Conservation (phyloP, 2,113 vertebrate genomes). For the Galemys pyrenaicus region DNA sequence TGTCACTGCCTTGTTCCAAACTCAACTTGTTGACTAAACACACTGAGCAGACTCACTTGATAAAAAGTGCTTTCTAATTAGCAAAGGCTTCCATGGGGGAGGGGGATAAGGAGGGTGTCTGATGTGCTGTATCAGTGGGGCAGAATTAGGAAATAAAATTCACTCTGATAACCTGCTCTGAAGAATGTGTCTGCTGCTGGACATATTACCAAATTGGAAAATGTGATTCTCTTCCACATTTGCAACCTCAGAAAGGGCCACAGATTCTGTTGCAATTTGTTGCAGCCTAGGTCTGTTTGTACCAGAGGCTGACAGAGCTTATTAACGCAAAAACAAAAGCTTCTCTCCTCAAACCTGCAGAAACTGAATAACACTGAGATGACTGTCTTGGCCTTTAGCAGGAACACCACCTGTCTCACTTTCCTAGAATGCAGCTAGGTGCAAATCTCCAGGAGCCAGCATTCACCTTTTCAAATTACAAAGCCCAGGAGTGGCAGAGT, state of each 20-base stretch:
- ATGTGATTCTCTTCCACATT: neutral
- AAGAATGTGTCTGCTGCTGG: neutral
- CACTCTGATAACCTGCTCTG: conserved; percentile 37
- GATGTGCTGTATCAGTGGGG: neutral
- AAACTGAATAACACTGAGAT: conserved; percentile 53
- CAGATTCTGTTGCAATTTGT: conserved; percentile 6
- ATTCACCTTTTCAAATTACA: conserved; percentile 66
- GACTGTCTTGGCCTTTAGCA: neutral
- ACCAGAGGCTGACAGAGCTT: conserved; percentile 37
- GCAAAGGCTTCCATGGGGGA: conserved; percentile 55
- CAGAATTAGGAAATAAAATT: conserved; percentile 55
- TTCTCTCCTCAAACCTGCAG: neutral
- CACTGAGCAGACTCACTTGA: neutral
- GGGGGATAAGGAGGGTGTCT: neutral
- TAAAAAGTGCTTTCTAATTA: conserved; percentile 54
- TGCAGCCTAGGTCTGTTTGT: neutral
- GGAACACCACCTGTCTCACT: neutral
- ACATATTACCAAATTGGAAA: conserved; percentile 29
- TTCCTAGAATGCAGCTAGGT: conserved; percentile 66
- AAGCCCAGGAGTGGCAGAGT: conserved; percentile 26
- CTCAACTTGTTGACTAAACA: conserved; percentile 49
- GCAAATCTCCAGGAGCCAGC: conserved; percentile 63
- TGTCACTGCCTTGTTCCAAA: conserved; percentile 34
- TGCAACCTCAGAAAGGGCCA: neutral
- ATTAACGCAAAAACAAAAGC: neutral